Percentiles rank a stretch among this genome's conserved stretches.
Evolutionary conservation across 1,140 invertebrate species (phyloP).

Genomic region (Mesaphorura yosii): DNA sequence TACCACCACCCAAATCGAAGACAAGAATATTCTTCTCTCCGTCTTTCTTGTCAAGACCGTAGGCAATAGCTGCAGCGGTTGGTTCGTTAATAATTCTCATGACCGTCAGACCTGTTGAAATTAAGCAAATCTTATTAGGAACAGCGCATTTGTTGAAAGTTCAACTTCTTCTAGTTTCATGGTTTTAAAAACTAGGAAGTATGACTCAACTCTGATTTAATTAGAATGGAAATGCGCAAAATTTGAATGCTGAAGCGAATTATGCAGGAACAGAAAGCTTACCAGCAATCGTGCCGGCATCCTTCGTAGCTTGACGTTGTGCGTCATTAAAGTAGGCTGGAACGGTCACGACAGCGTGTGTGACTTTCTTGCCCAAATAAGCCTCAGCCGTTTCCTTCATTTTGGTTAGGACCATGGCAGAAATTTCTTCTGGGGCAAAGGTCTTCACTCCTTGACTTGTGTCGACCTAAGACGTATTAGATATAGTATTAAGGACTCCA

Average conservation of each 20-base stretch:
- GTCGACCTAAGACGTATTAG: constrained; percentile 27
- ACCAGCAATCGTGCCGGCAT: constrained; percentile 61
- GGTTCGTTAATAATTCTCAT: constrained; percentile 99
- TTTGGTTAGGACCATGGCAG: constrained; percentile 91
- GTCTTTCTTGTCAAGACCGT: constrained; percentile 97
- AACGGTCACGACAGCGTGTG: constrained; percentile 97
- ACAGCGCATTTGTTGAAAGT: not conserved
- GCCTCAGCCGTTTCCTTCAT: constrained; percentile 98
- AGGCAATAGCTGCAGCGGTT: constrained; percentile 99
- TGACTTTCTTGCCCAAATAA: constrained; percentile 87
- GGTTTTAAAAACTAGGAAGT: too few relatives aligned
- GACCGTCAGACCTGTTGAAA: constrained; percentile 88
- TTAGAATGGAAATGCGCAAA: too few relatives aligned
- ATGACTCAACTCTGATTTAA: too few relatives aligned
- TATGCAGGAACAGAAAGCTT: too few relatives aligned
- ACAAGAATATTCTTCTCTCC: constrained; percentile 98
- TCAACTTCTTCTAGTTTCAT: too few relatives aligned
- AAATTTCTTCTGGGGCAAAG: constrained; percentile 95
- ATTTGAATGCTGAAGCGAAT: not conserved
- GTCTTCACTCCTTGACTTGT: constrained; percentile 65
- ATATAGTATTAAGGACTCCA: not conserved
- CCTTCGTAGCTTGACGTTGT: constrained; percentile 92
- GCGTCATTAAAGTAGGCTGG: constrained; percentile 98
- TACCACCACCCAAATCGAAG: constrained; percentile 98
- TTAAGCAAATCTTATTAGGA: constrained; percentile 43